These are phyloP conservation scores for Phyllostomus discolor DNA, from an alignment of 2,113 vertebrate species.

Conservation along the genomic window DNA sequence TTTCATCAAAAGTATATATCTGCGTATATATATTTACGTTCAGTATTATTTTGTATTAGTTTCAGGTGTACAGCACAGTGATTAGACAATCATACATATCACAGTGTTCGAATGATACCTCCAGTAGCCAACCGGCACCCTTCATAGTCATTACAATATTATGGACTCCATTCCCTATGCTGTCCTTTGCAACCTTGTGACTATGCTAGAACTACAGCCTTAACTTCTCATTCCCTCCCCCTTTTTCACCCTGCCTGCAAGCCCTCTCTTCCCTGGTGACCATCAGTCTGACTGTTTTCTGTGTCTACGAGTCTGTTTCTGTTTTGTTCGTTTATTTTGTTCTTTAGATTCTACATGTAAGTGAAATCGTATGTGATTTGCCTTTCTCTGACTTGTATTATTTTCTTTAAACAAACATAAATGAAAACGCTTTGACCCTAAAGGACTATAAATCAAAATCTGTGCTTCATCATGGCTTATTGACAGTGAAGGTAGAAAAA, in stretches of 20 bases:
- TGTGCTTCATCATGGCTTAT: background rate
- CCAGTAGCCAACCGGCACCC: background rate
- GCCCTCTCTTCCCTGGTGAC: background rate
- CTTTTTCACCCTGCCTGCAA: background rate
- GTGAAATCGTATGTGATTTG: background rate
- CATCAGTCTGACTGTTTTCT: background rate
- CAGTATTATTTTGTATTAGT: background rate
- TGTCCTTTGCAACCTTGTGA: background rate
- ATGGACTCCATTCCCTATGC: background rate
- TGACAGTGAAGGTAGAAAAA: background rate
- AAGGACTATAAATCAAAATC: background rate
- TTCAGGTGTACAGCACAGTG: background rate
- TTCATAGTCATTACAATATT: background rate
- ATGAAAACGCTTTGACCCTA: background rate
- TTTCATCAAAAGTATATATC: background rate
- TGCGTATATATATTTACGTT: background rate
- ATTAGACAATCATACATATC: background rate
- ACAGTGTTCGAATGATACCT: background rate
- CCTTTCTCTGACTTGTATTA: background rate
- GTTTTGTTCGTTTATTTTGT: background rate
- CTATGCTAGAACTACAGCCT: background rate
- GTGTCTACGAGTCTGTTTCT: background rate
- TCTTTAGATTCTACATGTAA: background rate
- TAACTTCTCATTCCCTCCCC: background rate
- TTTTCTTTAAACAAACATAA: background rate